Evolutionary conservation across 2,888 invertebrate species (phyloP).

Genomic region (Peribatodes rhomboidaria): DNA sequence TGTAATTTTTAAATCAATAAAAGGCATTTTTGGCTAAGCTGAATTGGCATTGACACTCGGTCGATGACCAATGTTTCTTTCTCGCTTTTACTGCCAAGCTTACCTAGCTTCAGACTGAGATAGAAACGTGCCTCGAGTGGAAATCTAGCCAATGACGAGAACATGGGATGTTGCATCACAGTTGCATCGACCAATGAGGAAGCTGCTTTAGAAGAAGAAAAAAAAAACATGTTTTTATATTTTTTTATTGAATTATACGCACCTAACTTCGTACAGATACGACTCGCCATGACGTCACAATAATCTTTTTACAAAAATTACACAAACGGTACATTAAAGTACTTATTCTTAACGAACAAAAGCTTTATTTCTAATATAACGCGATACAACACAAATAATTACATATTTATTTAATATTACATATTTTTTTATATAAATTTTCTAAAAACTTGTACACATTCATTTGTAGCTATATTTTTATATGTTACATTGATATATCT

Average conservation of each 20-base stretch:
- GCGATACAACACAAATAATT: slow-evolving; percentile 38
- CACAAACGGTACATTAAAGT: slow-evolving; percentile 29
- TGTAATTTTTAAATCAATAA: too few relatives aligned
- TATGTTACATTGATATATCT: slow-evolving; percentile 30
- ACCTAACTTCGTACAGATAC: slow-evolving; percentile 43
- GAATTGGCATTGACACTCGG: too few relatives aligned
- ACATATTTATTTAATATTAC: slow-evolving; percentile 33
- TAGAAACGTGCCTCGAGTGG: too few relatives aligned
- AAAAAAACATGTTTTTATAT: slow-evolving; percentile 23
- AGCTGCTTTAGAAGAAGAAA: slow-evolving; percentile 3
- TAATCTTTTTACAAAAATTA: slow-evolving; percentile 42
- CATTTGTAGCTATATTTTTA: slow-evolving; percentile 25
- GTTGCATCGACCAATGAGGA: too few relatives aligned
- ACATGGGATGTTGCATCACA: too few relatives aligned
- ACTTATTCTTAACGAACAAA: slow-evolving; percentile 34
- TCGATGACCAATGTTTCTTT: too few relatives aligned
- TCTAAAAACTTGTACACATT: slow-evolving; percentile 45
- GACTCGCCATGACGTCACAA: slow-evolving; percentile 38
- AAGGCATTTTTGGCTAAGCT: too few relatives aligned
- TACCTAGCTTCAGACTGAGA: too few relatives aligned
- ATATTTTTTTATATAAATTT: slow-evolving; percentile 42
- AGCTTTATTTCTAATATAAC: slow-evolving; percentile 41
- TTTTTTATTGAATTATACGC: slow-evolving; percentile 46
- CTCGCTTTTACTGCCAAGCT: too few relatives aligned
- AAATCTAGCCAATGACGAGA: too few relatives aligned